phyloP scores from a whole-genome alignment of 2,888 invertebrate species.

The Boloria selene region DNA sequence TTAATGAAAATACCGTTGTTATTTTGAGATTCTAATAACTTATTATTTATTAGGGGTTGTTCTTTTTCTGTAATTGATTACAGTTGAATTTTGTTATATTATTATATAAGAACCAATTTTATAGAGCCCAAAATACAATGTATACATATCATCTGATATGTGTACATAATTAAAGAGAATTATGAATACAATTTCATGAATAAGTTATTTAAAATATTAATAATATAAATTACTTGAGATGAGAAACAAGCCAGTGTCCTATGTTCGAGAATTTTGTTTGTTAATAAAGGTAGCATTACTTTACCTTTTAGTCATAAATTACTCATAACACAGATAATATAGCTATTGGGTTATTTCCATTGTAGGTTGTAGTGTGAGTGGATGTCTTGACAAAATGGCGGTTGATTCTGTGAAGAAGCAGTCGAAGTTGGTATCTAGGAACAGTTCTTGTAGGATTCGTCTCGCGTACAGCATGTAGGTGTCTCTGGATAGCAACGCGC shows the following conservation, averaged over 20 bases:
- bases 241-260: not conserved
- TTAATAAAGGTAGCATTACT: no score
- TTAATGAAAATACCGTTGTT: no score
- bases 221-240: constrained; percentile 15
- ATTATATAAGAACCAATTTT: not conserved
- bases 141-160: constrained; percentile 9
- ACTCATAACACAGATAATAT: not conserved
- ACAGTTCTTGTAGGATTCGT: constrained; percentile 95
- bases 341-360: constrained; percentile 33
- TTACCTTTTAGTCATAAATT: no score
- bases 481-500: constrained; percentile 88
- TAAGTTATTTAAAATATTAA: constrained; percentile 13
- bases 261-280: no score
- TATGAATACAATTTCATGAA: constrained; percentile 16
- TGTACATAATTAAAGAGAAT: constrained; percentile 8
- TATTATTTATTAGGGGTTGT: no score
- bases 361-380: constrained; percentile 30
- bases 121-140: constrained; percentile 2
- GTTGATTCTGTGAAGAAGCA: constrained; percentile 79
- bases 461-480: constrained; percentile 92
- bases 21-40: no score
- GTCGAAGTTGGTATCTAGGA: constrained; percentile 91
- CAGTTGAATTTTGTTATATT: no score
- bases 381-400: constrained; percentile 68
- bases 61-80: no score